Base-by-base conservation (phyloP, 2,113 vertebrate species). In the Gallinago media region DNA sequence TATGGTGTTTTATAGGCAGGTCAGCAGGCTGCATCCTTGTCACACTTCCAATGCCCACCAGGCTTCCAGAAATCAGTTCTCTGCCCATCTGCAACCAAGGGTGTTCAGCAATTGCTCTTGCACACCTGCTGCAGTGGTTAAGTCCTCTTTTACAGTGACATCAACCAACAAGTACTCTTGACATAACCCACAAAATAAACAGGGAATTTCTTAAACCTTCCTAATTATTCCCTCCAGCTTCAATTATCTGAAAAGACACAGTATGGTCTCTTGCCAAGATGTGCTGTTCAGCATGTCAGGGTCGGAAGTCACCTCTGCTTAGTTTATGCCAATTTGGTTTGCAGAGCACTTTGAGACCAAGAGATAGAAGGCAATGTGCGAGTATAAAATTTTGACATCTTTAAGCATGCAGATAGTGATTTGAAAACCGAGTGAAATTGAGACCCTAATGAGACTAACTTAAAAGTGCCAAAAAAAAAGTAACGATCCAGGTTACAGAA, bases 11-110 rank as follows among this genome's bases (percentile, higher is more conserved):
- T 36, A 65, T 8, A 16, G 70, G 40, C 46, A 72, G 40, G 23
- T 38, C 13, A 72, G 38, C 26, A 82, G 46, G 21, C 0, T 0
- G 31, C 34, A 66, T 29, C 52, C 26, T 54, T 49, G 15, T 58
- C 21, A 59, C 21, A 9, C 20, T 58, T 65, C 11, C 34, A 42
- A 6, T 4, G 15, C 5, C 6, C 9, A 25, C 8, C 0, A 0
- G 32, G 18, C 44, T 59, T 52, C 40, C 42, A 19, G 29, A 85
- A 68, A 27, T 31, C 62, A 34, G 31, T 29, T 71, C 26, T 65
- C 26, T 77, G 40, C 20, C 23, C 17, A 67, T 8, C 27, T 55
- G 52, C 63, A 71, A 19, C 12, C 36, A 80, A 42, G 11, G 8
- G n/a, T 34, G 54, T 78, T 49, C 59, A 72, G 22, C 6, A 13